Evolutionary conservation across 2,113 vertebrate genomes (phyloP).

Genomic region (Tachysurus vachellii): DNA sequence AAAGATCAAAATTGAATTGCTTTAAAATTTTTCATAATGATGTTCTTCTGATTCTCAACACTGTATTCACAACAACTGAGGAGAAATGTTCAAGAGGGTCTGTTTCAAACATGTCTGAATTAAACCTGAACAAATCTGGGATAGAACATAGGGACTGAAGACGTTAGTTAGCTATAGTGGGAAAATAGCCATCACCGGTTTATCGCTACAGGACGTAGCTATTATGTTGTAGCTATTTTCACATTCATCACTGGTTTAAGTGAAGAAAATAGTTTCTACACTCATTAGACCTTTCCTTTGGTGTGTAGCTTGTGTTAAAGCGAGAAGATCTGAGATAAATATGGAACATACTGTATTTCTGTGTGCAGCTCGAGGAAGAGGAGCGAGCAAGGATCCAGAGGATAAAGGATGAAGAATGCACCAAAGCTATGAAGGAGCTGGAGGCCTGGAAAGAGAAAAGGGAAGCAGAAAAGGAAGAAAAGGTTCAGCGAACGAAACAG

Average conservation of each 20-base stretch:
- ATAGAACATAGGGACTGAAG: neutral
- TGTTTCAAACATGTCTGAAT: neutral
- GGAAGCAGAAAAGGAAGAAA: slow-evolving; percentile 61
- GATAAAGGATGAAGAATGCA: slow-evolving; percentile 79
- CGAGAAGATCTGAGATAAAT: neutral
- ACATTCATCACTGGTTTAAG: neutral
- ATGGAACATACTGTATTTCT: slow-evolving; percentile 38
- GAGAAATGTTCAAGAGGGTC: neutral
- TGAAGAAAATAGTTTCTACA: no score
- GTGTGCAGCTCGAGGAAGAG: slow-evolving; percentile 84
- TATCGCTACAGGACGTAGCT: no score
- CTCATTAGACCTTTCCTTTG: no score
- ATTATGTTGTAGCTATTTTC: neutral
- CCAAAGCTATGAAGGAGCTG: slow-evolving; percentile 78
- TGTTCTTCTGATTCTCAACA: no score
- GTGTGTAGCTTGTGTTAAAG: neutral
- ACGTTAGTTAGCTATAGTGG: neutral
- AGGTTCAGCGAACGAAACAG: slow-evolving; percentile 47
- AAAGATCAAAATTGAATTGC: neutral
- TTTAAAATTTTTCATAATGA: no score
- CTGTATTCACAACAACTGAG: neutral
- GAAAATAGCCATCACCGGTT: no score
- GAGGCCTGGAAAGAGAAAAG: slow-evolving; percentile 78
- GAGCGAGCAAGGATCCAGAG: slow-evolving; percentile 81
- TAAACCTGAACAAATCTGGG: neutral